These are phyloP conservation scores for Perca fluviatilis DNA, from an alignment of 2,113 vertebrate species.

Conservation along the genomic window DNA sequence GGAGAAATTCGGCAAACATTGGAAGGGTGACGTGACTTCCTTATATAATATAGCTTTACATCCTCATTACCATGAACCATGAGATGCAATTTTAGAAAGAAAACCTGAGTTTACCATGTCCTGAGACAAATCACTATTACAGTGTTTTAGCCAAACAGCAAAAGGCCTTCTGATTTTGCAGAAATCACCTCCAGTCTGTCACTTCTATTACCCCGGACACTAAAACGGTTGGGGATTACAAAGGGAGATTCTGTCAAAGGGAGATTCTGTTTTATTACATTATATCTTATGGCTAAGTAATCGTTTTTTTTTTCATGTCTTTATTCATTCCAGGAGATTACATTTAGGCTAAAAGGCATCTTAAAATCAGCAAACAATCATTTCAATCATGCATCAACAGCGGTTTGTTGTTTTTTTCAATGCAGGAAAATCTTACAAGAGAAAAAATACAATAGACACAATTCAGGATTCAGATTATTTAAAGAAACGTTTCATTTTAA, in stretches of 20 bases:
- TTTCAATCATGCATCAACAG: constrained; percentile 13
- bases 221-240: constrained; percentile 48
- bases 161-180: constrained; percentile 17
- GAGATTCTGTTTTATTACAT: constrained; percentile 49
- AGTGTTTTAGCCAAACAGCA: constrained; percentile 2
- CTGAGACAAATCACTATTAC: background rate
- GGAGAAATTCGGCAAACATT: too few species aligned
- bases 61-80: background rate
- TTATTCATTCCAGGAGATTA: constrained; percentile 40
- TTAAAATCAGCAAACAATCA: constrained; percentile 32
- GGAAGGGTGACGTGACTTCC: background rate
- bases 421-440: background rate
- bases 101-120: constrained; percentile 15
- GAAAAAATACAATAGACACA: background rate
- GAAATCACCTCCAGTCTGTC: constrained; percentile 7
- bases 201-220: constrained; percentile 21
- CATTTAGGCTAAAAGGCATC: constrained; percentile 40
- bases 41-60: background rate
- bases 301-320: constrained; percentile 50
- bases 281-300: constrained; percentile 60
- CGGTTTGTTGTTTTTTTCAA: background rate
- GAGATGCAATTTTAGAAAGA: background rate
- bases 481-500: background rate
- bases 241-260: constrained; percentile 29
- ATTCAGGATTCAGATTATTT: background rate